Conservation (phyloP, 2,113 vertebrate genomes). For the Microtus ochrogaster region DNA sequence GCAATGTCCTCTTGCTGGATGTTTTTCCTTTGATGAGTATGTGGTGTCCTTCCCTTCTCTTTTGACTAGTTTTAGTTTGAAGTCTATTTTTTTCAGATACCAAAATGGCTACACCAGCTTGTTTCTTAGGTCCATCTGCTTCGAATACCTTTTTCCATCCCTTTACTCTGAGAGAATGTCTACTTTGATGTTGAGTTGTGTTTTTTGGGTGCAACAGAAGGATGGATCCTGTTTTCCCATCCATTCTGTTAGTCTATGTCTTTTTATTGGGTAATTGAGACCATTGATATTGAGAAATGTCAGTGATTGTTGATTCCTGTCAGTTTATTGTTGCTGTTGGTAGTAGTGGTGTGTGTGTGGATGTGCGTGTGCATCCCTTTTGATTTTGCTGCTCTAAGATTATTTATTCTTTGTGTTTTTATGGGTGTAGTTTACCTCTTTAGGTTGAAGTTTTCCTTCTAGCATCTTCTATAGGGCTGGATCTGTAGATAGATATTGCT, state of each 20-base stretch:
- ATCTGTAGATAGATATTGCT: not conserved
- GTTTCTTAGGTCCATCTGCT: not conserved
- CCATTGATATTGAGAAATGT: not conserved
- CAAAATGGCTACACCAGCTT: not conserved
- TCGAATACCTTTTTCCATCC: not conserved
- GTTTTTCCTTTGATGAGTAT: not conserved
- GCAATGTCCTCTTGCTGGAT: not conserved
- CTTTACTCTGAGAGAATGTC: not conserved
- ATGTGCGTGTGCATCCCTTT: not conserved
- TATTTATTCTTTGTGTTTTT: not conserved
- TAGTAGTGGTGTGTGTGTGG: not conserved
- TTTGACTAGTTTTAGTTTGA: not conserved
- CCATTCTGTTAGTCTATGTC: not conserved
- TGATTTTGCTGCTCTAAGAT: not conserved
- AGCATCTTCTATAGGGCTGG: not conserved
- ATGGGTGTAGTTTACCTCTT: not conserved
- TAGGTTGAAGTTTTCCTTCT: not conserved
- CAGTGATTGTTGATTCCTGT: not conserved
- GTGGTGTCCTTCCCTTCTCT: not conserved
- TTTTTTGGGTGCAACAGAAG: not conserved
- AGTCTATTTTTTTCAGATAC: not conserved
- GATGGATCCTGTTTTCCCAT: not conserved
- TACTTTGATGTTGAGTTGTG: not conserved
- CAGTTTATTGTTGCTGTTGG: not conserved
- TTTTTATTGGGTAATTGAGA: not conserved